These are phyloP conservation scores for Halcyon malimbica DNA, from an alignment of 2,113 vertebrate genomes.

Conservation along the genomic window DNA sequence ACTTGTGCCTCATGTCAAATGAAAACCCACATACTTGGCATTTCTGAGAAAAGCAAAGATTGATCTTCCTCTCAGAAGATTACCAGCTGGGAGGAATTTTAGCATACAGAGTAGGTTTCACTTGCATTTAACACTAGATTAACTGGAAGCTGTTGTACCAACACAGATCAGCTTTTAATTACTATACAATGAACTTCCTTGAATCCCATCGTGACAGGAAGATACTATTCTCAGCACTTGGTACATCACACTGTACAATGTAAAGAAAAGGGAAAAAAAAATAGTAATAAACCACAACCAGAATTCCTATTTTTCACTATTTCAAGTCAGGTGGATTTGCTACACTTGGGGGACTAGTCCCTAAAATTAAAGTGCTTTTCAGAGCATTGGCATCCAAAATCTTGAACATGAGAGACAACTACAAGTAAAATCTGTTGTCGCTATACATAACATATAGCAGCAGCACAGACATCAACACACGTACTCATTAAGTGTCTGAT, in stretches of 20 bases:
- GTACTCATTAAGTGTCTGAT: neutral
- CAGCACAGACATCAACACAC: slow-evolving; percentile 4
- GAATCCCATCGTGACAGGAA: slow-evolving; percentile 10
- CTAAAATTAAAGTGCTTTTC: slow-evolving; percentile 73
- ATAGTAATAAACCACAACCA: neutral
- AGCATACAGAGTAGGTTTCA: neutral
- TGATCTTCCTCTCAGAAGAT: neutral
- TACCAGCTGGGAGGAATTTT: neutral
- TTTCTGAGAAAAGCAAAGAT: slow-evolving; percentile 10
- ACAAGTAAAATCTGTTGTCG: slow-evolving; percentile 32
- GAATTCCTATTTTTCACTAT: slow-evolving; percentile 40
- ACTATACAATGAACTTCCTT: slow-evolving; percentile 23
- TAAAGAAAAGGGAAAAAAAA: neutral
- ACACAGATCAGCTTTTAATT: neutral
- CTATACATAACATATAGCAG: slow-evolving; percentile 32
- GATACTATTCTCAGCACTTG: slow-evolving; percentile 17
- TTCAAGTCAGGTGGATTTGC: slow-evolving; percentile 68
- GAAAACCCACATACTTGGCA: neutral
- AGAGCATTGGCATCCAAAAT: slow-evolving; percentile 53
- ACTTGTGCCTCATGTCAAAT: slow-evolving; percentile 33
- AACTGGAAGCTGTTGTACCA: slow-evolving; percentile 30
- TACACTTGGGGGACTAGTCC: slow-evolving; percentile 44
- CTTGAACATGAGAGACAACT: slow-evolving; percentile 57
- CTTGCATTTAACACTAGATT: neutral
- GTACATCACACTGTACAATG: slow-evolving; percentile 14